Percentiles rank a stretch among this genome's conserved stretches.
These are phyloP conservation scores for Trachelus iudaicus DNA, from an alignment of 2,888 invertebrate genomes.

Conservation along the genomic window DNA sequence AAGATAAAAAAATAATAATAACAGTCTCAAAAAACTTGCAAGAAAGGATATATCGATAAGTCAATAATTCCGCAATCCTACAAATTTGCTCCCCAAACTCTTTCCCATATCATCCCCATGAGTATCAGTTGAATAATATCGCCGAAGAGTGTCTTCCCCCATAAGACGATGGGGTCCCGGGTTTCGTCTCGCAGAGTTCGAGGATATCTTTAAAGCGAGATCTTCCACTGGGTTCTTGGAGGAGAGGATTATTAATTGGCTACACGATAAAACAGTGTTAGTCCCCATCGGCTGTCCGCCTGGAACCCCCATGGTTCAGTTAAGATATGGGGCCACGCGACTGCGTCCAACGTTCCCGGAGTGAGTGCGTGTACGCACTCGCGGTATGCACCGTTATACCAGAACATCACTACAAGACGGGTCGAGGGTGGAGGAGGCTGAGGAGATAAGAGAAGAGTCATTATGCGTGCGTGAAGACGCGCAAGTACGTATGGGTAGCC, in stretches of 20 bases:
- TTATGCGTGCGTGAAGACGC: too few species aligned
- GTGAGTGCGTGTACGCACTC: slow-evolving; percentile 29
- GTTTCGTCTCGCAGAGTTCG: slow-evolving; percentile 2
- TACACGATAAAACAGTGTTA: slow-evolving; percentile 64
- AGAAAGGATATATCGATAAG: too few species aligned
- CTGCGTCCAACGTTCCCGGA: slow-evolving; percentile 35
- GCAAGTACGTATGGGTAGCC: too few species aligned
- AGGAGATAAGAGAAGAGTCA: background rate
- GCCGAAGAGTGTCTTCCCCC: too few species aligned
- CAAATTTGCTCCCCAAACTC: too few species aligned
- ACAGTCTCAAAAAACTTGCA: too few species aligned
- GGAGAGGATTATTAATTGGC: slow-evolving; percentile 62
- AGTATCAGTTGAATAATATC: too few species aligned
- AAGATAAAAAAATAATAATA: slow-evolving; percentile 7
- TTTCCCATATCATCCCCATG: too few species aligned
- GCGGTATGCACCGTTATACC: background rate
- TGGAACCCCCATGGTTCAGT: slow-evolving; percentile 54
- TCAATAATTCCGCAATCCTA: too few species aligned
- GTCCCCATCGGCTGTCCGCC: slow-evolving; percentile 56
- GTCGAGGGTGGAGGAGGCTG: slow-evolving; percentile 5
- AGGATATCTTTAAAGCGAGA: slow-evolving; percentile 45
- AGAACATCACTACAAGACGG: background rate
- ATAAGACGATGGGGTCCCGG: too few species aligned
- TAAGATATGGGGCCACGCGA: slow-evolving; percentile 63
- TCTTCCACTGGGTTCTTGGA: slow-evolving; percentile 36